Base-by-base conservation (phyloP, 2,888 invertebrate species). In the Eledone cirrhosa region DNA sequence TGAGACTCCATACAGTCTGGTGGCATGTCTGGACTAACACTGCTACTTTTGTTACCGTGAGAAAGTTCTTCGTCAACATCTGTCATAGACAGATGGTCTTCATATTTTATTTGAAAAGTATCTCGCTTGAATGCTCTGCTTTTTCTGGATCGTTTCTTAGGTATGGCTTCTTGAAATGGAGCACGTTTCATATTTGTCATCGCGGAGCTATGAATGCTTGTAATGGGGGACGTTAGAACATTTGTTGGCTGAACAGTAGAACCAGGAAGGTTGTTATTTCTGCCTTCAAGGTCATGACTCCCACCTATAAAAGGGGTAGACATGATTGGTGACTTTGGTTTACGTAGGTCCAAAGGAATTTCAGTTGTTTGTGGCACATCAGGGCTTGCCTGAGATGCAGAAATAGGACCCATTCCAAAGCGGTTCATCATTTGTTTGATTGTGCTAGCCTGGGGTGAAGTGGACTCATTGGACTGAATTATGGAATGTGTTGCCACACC, bases 111-210 rank as follows among this genome's bases (percentile, higher is more conserved):
- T 80, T 89, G 89, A 19, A 89, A 81, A 0, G 86, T 86, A 82
- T 96, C 95, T 78, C 97, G 91, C 86, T 96, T 96, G 86, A 94
- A 94, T 0, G 97, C 96, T 77, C 94, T 94, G 0, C 96, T 96
- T 91, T 97, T 98, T 84, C 97, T 94, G 31, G 96, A 93, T 84
- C 93, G 93, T 85, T 94, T 94, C 2, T 90, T 81, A n/a, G 87
- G 86, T 14, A 81, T 80, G n/a, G 82, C 79, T 13, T 85, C 92
- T 41, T 91, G 91, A 0, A 92, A 80, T 19, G 81, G 48, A 2
- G 59, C 75, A 48, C 75, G 78, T 27, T 78, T 74, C 67, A 47
- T 53, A 27, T 80, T 78, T 48, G 77, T 65, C 11, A 63, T 48
- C 31, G 69, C 69, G 41, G 63, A 76, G 53, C 47, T 76, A 27